phyloP scores from a whole-genome alignment of 2,888 invertebrate genomes.

The Torymus aiolomorphi region DNA sequence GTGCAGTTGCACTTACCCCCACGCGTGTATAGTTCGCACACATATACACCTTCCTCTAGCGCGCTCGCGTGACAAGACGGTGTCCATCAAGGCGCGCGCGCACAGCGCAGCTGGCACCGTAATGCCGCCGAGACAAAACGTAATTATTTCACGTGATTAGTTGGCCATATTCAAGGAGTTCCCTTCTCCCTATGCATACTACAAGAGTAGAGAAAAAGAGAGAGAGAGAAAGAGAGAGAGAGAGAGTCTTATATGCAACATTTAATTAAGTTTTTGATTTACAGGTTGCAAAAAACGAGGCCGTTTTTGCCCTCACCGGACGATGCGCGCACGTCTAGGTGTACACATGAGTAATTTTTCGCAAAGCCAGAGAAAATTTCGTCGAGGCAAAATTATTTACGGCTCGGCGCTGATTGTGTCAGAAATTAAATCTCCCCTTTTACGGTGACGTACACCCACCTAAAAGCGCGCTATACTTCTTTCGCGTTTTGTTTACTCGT shows the following conservation, averaged over 20 bases:
- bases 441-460: conserved; percentile 3
- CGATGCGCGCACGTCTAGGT: too few relatives aligned
- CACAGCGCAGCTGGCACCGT: conserved; percentile 35
- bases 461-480: background rate
- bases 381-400: conserved; percentile 20
- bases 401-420: conserved; percentile 14
- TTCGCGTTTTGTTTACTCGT: conserved; percentile 4
- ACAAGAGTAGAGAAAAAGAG: background rate
- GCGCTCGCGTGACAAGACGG: conserved; percentile 70
- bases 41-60: too few relatives aligned
- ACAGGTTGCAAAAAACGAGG: conserved; percentile 27
- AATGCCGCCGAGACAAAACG: conserved; percentile 70
- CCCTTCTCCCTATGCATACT: background rate
- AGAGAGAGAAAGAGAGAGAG: too few relatives aligned
- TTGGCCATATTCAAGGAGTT: conserved; percentile 58
- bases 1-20: background rate
- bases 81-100: conserved; percentile 65
- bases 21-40: background rate
- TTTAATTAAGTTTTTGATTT: conserved; percentile 55
- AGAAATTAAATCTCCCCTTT: conserved; percentile 43
- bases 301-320: conserved; percentile 11
- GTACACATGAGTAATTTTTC: conserved; percentile 7
- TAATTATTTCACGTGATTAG: conserved; percentile 74
- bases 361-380: conserved; percentile 16
- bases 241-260: conserved; percentile 18